Evolutionary conservation across 2,888 invertebrate genomes (phyloP).

Genomic region (Lampropteryx suffumata): DNA sequence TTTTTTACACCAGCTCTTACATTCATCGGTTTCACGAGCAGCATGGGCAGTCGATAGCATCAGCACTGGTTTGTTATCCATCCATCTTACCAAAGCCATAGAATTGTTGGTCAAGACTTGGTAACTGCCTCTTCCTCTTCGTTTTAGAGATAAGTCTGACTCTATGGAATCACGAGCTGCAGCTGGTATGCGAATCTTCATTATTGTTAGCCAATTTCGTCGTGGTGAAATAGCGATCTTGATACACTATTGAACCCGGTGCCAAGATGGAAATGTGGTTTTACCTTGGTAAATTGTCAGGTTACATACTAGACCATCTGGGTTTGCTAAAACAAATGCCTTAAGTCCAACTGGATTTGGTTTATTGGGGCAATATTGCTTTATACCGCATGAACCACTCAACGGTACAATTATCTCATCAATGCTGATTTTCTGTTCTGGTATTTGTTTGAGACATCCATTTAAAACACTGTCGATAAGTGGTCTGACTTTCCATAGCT

Average conservation of each 20-base stretch:
- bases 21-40: not conserved
- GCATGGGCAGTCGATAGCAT: not conserved
- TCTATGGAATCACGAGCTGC: no score
- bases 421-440: not conserved
- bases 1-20: not conserved
- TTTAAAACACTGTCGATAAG: not conserved
- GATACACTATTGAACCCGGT: no score
- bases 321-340: slow-evolving; percentile 8
- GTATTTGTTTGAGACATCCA: not conserved
- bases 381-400: slow-evolving; percentile 2
- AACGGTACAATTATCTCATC: slow-evolving; percentile 17
- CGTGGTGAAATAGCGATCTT: no score
- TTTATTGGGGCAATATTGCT: slow-evolving; percentile 5
- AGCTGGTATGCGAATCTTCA: no score
- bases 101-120: not conserved
- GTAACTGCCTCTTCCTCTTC: no score
- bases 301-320: not conserved
- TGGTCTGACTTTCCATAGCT: not conserved
- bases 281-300: not conserved
- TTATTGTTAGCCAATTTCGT: no score
- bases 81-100: no score
- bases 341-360: slow-evolving; percentile 16
- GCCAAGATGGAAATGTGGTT: slow-evolving; percentile 1
- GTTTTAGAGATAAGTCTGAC: no score
- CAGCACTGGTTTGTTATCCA: not conserved